Percentiles rank a stretch among this genome's conserved stretches.
Evolutionary conservation across 2,113 vertebrate genomes (phyloP).

Genomic region (Cebus imitator): DNA sequence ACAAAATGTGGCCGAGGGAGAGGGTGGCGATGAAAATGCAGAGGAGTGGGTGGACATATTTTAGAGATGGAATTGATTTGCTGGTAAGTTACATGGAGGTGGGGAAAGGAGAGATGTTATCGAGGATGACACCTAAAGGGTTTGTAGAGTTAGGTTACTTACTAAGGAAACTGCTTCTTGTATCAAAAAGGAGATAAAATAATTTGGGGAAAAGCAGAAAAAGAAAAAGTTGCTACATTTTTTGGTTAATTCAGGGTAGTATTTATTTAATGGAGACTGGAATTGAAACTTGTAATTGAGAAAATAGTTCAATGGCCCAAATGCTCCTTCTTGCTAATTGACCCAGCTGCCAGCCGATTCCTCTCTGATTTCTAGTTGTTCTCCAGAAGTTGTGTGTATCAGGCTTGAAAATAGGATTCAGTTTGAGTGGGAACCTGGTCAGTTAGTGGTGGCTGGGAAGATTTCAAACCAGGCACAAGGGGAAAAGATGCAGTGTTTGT

Average conservation of each 20-base stretch:
- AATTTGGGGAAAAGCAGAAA: background rate
- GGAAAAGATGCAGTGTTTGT: background rate
- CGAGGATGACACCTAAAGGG: background rate
- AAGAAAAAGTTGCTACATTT: background rate
- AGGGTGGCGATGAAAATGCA: background rate
- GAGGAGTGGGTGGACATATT: background rate
- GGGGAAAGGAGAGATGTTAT: background rate
- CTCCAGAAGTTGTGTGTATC: background rate
- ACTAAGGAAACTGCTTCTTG: conserved; percentile 9
- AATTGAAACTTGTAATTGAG: background rate
- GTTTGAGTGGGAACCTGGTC: background rate
- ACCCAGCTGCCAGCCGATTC: background rate
- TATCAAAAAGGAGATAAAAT: background rate
- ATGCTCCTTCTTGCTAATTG: background rate
- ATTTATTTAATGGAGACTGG: background rate
- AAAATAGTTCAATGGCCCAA: background rate
- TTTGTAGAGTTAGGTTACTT: background rate
- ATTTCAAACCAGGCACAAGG: background rate
- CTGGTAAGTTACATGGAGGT: background rate
- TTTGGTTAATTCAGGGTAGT: background rate
- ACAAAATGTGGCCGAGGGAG: background rate
- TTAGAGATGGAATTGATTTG: background rate
- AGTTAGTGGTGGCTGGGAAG: background rate
- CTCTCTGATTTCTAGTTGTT: background rate
- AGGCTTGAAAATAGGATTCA: background rate